Percentiles rank a stretch among this genome's conserved stretches.
These are phyloP conservation scores for Tenebrio molitor DNA, from an alignment of 1,140 invertebrate species.

Conservation along the genomic window DNA sequence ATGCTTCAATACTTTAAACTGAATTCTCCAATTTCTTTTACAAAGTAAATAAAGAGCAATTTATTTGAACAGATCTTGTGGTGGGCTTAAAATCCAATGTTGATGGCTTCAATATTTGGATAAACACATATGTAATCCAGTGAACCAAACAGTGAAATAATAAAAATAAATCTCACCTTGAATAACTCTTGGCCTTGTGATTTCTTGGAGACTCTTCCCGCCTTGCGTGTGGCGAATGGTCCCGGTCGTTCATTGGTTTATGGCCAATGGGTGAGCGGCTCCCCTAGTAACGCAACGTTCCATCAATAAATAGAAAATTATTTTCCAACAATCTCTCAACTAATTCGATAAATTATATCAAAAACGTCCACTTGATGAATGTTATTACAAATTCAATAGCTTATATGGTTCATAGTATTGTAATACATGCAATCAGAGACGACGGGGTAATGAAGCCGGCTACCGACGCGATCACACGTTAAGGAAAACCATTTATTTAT, in stretches of 20 bases:
- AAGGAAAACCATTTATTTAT: constrained; percentile 15
- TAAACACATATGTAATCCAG: too few species aligned
- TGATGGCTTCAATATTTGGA: neutral
- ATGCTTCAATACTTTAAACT: too few species aligned
- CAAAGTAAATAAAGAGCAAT: too few species aligned
- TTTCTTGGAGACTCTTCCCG: constrained; percentile 62
- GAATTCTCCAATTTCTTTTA: too few species aligned
- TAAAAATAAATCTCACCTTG: constrained; percentile 56
- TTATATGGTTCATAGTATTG: neutral
- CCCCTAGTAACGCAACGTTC: constrained; percentile 47
- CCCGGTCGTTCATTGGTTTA: constrained; percentile 55
- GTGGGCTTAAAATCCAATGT: too few species aligned
- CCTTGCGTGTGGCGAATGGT: constrained; percentile 60
- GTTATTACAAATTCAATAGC: neutral
- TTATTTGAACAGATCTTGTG: too few species aligned
- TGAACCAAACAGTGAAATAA: neutral
- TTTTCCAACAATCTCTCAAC: constrained; percentile 19
- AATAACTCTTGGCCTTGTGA: constrained; percentile 63
- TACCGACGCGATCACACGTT: constrained; percentile 17
- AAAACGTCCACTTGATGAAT: constrained; percentile 9
- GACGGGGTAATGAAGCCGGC: constrained; percentile 14
- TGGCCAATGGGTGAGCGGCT: constrained; percentile 54
- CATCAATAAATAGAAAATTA: constrained; percentile 43
- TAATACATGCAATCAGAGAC: constrained; percentile 35
- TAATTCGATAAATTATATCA: too few species aligned